These are phyloP conservation scores for Callosobruchus maculatus DNA, from an alignment of 2,888 invertebrate species.

Conservation along the genomic window DNA sequence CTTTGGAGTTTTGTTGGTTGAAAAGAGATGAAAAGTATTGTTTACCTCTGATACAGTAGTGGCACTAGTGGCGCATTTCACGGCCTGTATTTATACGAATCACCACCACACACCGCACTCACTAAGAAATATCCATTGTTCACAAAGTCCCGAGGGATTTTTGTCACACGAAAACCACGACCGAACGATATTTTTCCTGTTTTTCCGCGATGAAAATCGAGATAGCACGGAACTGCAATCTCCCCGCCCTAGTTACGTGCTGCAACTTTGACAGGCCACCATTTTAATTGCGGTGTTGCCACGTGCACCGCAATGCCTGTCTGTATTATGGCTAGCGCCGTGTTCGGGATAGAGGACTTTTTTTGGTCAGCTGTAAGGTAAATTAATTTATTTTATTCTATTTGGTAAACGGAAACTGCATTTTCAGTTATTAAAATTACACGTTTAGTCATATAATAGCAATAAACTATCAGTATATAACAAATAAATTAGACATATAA, in stretches of 20 bases:
- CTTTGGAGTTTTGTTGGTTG: constrained; percentile 19
- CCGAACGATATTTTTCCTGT: neutral
- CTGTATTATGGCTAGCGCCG: neutral
- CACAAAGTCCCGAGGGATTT: neutral
- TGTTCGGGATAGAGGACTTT: too few relatives aligned
- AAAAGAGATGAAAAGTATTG: constrained; percentile 41
- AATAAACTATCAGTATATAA: too few relatives aligned
- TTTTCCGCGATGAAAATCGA: constrained; percentile 28
- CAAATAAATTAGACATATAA: too few relatives aligned
- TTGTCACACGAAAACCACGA: neutral
- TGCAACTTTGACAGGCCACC: constrained; percentile 46
- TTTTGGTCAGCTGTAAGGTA: too few relatives aligned
- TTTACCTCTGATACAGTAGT: constrained; percentile 42
- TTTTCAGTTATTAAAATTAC: too few relatives aligned
- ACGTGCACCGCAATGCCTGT: constrained; percentile 1
- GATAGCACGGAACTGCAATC: constrained; percentile 36
- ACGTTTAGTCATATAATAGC: too few relatives aligned
- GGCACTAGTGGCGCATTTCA: constrained; percentile 14
- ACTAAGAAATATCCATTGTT: neutral
- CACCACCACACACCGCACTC: neutral
- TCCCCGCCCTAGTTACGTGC: constrained; percentile 50
- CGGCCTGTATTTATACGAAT: neutral
- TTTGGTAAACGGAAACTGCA: too few relatives aligned
- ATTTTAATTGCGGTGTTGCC: constrained; percentile 34
- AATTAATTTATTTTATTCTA: too few relatives aligned